Evolutionary conservation across 2,797 vertebrate genomes (phyloP).

Genomic region (Coluber constrictor): DNA sequence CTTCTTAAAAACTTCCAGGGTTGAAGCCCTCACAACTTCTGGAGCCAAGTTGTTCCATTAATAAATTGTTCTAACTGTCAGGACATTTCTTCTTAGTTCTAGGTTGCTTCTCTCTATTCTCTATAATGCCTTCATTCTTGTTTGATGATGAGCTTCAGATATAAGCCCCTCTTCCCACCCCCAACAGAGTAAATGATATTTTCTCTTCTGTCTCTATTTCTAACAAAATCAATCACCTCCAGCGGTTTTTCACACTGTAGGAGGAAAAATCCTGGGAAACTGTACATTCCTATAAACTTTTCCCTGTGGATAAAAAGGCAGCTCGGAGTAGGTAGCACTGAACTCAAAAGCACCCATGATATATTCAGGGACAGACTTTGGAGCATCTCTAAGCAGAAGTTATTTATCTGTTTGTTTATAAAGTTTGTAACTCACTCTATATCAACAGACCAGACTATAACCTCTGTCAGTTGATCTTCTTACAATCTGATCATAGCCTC

Average conservation of each 20-base stretch:
- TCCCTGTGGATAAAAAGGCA: neutral
- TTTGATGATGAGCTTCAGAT: neutral
- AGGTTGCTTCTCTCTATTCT: no score
- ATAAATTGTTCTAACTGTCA: neutral
- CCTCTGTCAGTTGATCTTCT: neutral
- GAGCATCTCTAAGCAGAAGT: neutral
- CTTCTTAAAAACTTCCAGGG: no score
- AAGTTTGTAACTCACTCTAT: neutral
- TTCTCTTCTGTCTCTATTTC: neutral
- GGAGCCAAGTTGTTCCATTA: no score
- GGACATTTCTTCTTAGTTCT: no score
- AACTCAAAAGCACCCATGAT: neutral
- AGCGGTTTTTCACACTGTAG: neutral
- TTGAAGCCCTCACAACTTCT: no score
- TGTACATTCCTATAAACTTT: neutral
- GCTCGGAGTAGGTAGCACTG: neutral
- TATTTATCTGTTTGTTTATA: neutral
- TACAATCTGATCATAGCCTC: neutral
- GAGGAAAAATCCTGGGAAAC: neutral
- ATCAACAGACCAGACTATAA: neutral
- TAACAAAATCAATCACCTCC: neutral
- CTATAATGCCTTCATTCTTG: neutral
- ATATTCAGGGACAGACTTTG: neutral
- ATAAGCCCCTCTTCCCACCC: neutral
- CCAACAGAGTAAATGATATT: neutral